These are phyloP conservation scores for Muricea muricata DNA, from an alignment of 92 coral and sea anemone species.

Conservation along the genomic window DNA sequence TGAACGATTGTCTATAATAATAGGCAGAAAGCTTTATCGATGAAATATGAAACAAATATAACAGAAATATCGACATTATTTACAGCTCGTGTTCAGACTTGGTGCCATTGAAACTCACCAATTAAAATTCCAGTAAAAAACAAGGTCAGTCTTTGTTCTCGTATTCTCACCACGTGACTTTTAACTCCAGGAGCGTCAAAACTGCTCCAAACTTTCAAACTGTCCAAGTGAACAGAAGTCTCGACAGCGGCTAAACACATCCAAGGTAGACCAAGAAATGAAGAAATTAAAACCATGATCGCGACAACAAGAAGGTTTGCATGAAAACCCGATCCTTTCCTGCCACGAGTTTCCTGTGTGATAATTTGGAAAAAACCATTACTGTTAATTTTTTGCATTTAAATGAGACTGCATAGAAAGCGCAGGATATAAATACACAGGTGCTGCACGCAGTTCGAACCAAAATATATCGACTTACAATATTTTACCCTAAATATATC, in stretches of 20 bases:
- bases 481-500: no score
- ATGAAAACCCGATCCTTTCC: conserved; percentile 45
- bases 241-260: conserved; percentile 48
- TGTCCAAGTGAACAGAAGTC: conserved; percentile 48
- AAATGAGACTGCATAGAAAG: no score
- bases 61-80: no score
- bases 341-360: conserved; percentile 31
- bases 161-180: conserved; percentile 40
- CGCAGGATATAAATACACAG: no score
- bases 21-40: no score
- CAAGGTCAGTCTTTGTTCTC: conserved; percentile 38
- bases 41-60: no score
- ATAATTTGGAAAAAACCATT: no score
- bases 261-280: conserved; percentile 46
- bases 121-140: conserved; percentile 28
- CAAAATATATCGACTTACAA: no score
- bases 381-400: not conserved
- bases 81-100: no score
- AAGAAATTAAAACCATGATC: conserved; percentile 29
- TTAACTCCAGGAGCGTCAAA: conserved; percentile 47
- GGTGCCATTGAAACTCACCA: conserved; percentile 4
- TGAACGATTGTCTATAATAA: no score
- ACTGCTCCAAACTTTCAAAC: conserved; percentile 55
- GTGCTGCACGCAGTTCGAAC: no score
- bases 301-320: conserved; percentile 34